Base-by-base conservation (phyloP, 2,797 vertebrate genomes). In the Sebastolobus altivelis region DNA sequence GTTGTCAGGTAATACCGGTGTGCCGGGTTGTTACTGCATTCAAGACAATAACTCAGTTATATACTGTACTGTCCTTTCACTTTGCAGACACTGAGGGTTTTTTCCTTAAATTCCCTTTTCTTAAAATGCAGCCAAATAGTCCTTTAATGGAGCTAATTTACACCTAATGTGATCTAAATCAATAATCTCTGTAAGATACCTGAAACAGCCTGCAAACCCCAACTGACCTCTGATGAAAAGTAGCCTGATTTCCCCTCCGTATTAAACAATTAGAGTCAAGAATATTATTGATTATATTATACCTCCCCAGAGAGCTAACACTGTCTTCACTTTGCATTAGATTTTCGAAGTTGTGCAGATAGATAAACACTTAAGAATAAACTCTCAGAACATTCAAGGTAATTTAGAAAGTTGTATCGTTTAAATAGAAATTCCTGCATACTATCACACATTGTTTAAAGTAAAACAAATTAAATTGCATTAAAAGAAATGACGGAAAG, bases 1-100 rank as follows among this genome's bases (percentile, higher is more conserved):
- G 98, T 97, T 9, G 97, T 96, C 37, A 99, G 96, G 96, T 98
- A 99, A 92, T 99, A 99, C 25, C 97, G 96, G 82, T 99, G 98
- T 40, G 98, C 97, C 1, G 98, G 98, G 95, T 99, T 99, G 95
- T 97, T 99, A 88, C 99, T 99, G 96, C 76, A 89, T 88, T 90
- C 85, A 75, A 76, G 27, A 83, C 59, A 79, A 40, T 4, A 65
- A 54, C 69, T 77, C 61, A 35, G 75, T 90, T 81, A 87, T 25
- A 62, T 13, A 49, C 6, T 18, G 35, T 35, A 43, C 7, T 11
- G 5, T 27, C 14, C 20, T 27, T 22, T 63, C 1, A 40, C 20
- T 3, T 33, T 58, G 31, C 43, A 46, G 43, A 46, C 43, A 46
- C 16, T 46, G 16, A 46, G 43, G 4, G 31, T 29, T 31, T 37